Evolutionary conservation across 2,888 invertebrate genomes (phyloP).

Genomic region (Heliconius hortense): DNA sequence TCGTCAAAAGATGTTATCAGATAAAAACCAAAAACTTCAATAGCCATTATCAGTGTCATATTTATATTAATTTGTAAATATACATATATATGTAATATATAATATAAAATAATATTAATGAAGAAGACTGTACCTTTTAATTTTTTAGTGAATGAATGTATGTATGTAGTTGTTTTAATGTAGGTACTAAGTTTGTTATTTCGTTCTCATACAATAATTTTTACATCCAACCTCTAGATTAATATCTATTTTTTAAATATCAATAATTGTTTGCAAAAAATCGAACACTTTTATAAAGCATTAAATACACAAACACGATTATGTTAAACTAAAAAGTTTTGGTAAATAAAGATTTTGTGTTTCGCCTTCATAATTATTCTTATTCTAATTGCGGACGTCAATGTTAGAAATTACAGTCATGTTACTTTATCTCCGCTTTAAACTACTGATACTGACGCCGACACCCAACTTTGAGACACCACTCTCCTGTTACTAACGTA

Average conservation of each 20-base stretch:
- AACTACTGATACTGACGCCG: too few relatives aligned
- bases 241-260: too few relatives aligned
- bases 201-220: background rate
- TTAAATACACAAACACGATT: background rate
- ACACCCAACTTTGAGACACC: too few relatives aligned
- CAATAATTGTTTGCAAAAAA: background rate
- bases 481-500: too few relatives aligned
- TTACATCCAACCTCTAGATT: background rate
- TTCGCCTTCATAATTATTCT: background rate
- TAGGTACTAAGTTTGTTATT: background rate
- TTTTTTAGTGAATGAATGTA: background rate
- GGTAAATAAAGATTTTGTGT: background rate
- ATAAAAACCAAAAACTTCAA: conserved; percentile 32
- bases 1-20: conserved; percentile 49
- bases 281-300: background rate
- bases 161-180: background rate
- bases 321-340: background rate
- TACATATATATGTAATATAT: background rate
- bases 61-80: too few relatives aligned
- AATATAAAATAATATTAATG: background rate
- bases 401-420: too few relatives aligned
- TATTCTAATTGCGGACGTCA: background rate
- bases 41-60: background rate
- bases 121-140: background rate
- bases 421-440: too few relatives aligned